phyloP scores from a whole-genome alignment of 2,888 invertebrate species.

The Anthrax anthrax region DNA sequence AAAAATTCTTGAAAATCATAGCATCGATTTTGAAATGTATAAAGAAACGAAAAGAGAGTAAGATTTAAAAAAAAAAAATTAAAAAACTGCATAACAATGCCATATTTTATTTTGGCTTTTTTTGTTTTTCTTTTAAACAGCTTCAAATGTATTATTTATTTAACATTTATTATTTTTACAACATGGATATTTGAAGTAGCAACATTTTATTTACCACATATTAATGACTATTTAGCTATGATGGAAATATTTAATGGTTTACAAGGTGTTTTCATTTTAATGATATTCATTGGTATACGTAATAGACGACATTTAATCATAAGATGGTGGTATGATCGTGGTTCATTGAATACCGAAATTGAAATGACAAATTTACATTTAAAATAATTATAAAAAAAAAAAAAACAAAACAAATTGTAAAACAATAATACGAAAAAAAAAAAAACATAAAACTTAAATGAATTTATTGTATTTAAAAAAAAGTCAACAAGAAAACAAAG shows the following conservation, averaged over 20 bases:
- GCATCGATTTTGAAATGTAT: slow-evolving; percentile 20
- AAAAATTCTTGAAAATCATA: background rate
- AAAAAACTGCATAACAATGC: background rate
- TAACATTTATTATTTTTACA: slow-evolving; percentile 51
- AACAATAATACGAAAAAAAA: no score
- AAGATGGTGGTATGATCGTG: slow-evolving; percentile 32
- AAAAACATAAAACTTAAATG: no score
- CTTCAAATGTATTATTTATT: slow-evolving; percentile 31
- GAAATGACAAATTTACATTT: slow-evolving; percentile 4
- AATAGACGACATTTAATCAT: slow-evolving; percentile 26
- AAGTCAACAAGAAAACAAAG: background rate
- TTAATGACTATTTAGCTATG: slow-evolving; percentile 38
- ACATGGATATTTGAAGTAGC: slow-evolving; percentile 59
- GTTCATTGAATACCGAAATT: slow-evolving; percentile 21
- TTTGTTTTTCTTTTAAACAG: slow-evolving; percentile 15
- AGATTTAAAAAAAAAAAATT: slow-evolving; percentile 9
- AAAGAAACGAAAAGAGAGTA: slow-evolving; percentile 29
- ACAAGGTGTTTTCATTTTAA: slow-evolving; percentile 53
- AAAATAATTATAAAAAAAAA: background rate
- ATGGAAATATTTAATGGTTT: slow-evolving; percentile 55
- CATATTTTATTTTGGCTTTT: background rate
- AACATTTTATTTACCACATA: slow-evolving; percentile 37
- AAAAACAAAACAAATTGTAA: no score
- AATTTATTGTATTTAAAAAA: background rate
- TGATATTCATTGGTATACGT: slow-evolving; percentile 42